Conservation (phyloP, 2,888 invertebrate species). For the Macrophya annulata region DNA sequence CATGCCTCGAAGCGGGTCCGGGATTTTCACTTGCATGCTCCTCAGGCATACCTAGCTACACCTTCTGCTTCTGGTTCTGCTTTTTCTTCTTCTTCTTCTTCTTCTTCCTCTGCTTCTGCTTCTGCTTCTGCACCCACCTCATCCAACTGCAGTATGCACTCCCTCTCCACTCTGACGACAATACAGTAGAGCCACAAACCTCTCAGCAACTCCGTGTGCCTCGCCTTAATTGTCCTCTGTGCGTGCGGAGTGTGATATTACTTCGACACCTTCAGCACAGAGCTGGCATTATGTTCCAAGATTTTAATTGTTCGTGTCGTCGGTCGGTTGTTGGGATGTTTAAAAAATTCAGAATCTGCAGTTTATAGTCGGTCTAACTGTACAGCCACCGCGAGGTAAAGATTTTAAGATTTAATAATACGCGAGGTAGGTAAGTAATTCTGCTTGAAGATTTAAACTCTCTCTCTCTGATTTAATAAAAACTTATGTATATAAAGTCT, state of each 20-base stretch:
- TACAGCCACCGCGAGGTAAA: not conserved
- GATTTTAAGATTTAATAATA: not conserved
- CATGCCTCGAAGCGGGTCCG: conserved; percentile 63
- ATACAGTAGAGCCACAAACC: conserved; percentile 29
- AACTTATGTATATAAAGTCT: not conserved
- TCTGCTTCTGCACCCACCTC: conserved; percentile 62
- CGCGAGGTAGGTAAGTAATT: not conserved
- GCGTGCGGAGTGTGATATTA: conserved; percentile 45
- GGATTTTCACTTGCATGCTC: conserved; percentile 62
- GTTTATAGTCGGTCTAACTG: not conserved
- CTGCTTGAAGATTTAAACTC: not conserved
- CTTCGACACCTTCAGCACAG: conserved; percentile 46
- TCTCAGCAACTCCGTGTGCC: conserved; percentile 24
- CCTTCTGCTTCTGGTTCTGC: conserved; percentile 59
- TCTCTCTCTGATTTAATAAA: not conserved
- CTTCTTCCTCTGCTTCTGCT: conserved; percentile 54
- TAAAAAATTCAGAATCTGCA: not conserved
- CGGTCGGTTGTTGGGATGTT: not conserved
- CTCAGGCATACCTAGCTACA: not conserved
- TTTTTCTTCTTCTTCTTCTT: conserved; percentile 57
- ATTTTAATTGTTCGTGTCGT: conserved; percentile 19
- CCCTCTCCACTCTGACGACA: conserved; percentile 32
- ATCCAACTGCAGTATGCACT: conserved; percentile 29
- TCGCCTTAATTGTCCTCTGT: conserved; percentile 49
- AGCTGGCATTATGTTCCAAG: conserved; percentile 14